phyloP scores from a whole-genome alignment of 1,140 invertebrate species.

The Sycobia sp. region DNA sequence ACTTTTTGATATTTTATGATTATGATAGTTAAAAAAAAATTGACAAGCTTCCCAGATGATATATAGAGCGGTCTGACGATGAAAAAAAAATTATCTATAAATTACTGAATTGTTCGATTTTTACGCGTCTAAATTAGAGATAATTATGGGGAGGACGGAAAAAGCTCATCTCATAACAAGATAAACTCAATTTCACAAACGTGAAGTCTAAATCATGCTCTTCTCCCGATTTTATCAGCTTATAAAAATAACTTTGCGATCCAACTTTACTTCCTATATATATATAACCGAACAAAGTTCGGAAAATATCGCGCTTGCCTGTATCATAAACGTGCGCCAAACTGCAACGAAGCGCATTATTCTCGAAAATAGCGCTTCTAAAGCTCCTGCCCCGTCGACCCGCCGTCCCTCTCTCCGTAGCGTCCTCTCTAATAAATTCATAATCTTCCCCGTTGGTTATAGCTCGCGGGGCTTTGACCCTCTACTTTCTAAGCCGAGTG shows the following conservation, averaged over 20 bases:
- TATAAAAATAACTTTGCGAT: constrained; percentile 35
- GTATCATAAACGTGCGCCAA: constrained; percentile 8
- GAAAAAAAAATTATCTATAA: too few species aligned
- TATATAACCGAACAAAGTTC: constrained; percentile 29
- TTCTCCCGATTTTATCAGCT: constrained; percentile 24
- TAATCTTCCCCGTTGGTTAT: constrained; percentile 24
- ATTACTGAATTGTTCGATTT: too few species aligned
- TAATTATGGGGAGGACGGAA: too few species aligned
- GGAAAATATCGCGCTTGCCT: constrained; percentile 30
- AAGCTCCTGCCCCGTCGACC: constrained; percentile 10
- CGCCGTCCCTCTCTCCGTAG: too few species aligned
- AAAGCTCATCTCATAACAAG: constrained; percentile 17
- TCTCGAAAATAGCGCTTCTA: constrained; percentile 31
- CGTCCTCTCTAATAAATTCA: constrained; percentile 31
- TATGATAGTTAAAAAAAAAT: too few species aligned
- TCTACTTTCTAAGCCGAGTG: constrained; percentile 53
- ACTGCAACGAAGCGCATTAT: constrained; percentile 31
- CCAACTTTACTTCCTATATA: constrained; percentile 27
- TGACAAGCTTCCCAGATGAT: too few species aligned
- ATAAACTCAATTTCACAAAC: constrained; percentile 33
- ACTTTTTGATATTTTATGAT: too few species aligned
- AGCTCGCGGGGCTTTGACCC: constrained; percentile 7
- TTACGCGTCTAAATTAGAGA: too few species aligned
- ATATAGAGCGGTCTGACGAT: too few species aligned
- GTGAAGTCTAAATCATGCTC: constrained; percentile 16